These are phyloP conservation scores for Himalopsyche japonica DNA, from an alignment of 2,888 invertebrate genomes.

Conservation along the genomic window DNA sequence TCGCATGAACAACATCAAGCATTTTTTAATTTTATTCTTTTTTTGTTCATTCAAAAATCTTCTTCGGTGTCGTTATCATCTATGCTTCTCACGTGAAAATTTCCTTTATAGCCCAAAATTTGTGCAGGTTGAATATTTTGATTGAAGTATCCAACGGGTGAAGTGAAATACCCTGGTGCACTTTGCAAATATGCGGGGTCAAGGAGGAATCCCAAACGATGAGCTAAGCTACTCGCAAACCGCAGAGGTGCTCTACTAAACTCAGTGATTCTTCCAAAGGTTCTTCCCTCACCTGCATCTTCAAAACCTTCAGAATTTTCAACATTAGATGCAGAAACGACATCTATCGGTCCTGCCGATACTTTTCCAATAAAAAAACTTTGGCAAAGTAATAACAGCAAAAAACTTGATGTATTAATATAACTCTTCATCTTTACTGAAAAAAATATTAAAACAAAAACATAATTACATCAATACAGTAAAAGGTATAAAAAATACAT, in stretches of 20 bases:
- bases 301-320: neutral
- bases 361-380: neutral
- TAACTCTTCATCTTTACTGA: neutral
- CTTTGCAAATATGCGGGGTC: constrained; percentile 19
- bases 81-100: neutral
- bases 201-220: constrained; percentile 24
- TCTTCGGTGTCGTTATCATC: neutral
- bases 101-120: neutral
- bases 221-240: constrained; percentile 26
- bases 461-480: no score
- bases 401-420: neutral
- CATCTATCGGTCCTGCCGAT: neutral
- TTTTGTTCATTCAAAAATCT: neutral
- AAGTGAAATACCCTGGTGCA: neutral
- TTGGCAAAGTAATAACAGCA: neutral
- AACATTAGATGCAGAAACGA: neutral
- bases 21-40: neutral
- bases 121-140: neutral
- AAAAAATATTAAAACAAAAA: neutral
- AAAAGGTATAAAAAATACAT: no score
- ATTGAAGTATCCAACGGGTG: neutral
- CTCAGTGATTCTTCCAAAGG: constrained; percentile 9
- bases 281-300: constrained; percentile 15
- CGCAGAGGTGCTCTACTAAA: constrained; percentile 23
- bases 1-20: no score